A percentile compares a stretch with the other conserved stretches of the same genome.
phyloP scores from a whole-genome alignment of 2,797 vertebrate species.

The Premnoplex brunnescens region DNA sequence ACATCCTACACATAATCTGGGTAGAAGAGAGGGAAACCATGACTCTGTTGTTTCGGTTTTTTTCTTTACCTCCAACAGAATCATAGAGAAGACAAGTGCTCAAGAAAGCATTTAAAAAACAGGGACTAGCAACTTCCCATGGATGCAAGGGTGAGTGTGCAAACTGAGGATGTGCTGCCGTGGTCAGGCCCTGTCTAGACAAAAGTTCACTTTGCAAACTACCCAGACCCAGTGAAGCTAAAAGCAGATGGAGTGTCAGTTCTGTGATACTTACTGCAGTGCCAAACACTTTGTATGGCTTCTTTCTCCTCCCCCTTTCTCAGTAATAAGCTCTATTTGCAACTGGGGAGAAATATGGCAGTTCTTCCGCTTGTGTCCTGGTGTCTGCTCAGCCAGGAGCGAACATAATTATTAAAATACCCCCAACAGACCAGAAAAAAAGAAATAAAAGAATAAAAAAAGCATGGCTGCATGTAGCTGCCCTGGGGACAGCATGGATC shows the following conservation, averaged over 20 bases:
- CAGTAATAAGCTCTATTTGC: background rate
- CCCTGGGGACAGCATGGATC: background rate
- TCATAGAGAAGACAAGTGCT: background rate
- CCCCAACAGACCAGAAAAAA: background rate
- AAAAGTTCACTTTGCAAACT: background rate
- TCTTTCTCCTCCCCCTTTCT: background rate
- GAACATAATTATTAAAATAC: background rate
- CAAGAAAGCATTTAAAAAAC: background rate
- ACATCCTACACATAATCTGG: background rate
- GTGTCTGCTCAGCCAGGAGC: background rate
- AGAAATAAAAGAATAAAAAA: background rate
- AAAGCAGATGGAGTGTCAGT: background rate
- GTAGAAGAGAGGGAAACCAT: background rate
- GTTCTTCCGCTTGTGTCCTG: background rate
- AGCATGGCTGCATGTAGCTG: background rate
- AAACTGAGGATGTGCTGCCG: fast-evolving
- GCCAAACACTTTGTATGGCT: constrained; percentile 4
- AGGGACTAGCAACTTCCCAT: background rate
- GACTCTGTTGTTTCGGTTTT: fast-evolving
- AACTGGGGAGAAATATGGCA: background rate
- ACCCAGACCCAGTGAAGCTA: background rate
- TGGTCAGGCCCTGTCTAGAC: background rate
- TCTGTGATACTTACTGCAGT: background rate
- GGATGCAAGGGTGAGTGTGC: background rate
- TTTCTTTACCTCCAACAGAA: background rate